Evolutionary conservation across 2,888 invertebrate genomes (phyloP).

Genomic region (Agrochola lota): DNA sequence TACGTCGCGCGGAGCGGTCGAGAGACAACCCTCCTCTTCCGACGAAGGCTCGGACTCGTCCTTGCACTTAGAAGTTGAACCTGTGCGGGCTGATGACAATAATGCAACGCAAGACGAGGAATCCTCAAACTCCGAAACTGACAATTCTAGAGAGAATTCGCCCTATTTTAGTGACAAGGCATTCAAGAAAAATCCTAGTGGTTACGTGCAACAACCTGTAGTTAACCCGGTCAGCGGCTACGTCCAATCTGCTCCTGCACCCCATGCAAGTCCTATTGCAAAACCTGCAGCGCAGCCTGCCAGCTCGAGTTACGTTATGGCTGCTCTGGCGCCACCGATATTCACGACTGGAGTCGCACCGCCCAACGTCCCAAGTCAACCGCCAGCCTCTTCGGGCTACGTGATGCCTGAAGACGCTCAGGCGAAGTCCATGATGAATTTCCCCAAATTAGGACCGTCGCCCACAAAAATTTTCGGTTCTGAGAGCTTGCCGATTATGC

Average conservation of each 20-base stretch:
- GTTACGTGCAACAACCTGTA: conserved; percentile 79
- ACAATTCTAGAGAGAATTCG: conserved; percentile 78
- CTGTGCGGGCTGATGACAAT: conserved; percentile 73
- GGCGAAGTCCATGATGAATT: conserved; percentile 79
- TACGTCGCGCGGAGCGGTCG: conserved; percentile 79
- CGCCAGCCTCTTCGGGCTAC: conserved; percentile 83
- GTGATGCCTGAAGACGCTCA: conserved; percentile 84
- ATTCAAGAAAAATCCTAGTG: conserved; percentile 83
- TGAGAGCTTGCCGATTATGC: conserved; percentile 87
- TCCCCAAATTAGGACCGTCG: conserved; percentile 80
- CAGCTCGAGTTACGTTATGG: conserved; percentile 87
- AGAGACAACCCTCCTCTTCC: conserved; percentile 84
- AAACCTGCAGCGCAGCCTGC: conserved; percentile 75
- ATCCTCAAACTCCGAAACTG: conserved; percentile 77
- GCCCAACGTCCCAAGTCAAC: conserved; percentile 71
- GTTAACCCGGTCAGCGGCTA: conserved; percentile 77
- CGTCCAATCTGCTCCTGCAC: conserved; percentile 77
- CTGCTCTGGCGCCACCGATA: conserved; percentile 83
- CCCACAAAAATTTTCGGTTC: conserved; percentile 81
- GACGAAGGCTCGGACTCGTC: conserved; percentile 86
- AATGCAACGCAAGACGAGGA: conserved; percentile 73
- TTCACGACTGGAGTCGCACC: conserved; percentile 81
- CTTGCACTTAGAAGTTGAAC: conserved; percentile 81
- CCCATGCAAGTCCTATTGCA: conserved; percentile 68
- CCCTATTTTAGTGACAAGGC: conserved; percentile 80